A percentile compares a stretch with the other conserved stretches of the same genome.
Conservation (phyloP, 2,888 invertebrate species). For the Ceratothoa steindachneri region DNA sequence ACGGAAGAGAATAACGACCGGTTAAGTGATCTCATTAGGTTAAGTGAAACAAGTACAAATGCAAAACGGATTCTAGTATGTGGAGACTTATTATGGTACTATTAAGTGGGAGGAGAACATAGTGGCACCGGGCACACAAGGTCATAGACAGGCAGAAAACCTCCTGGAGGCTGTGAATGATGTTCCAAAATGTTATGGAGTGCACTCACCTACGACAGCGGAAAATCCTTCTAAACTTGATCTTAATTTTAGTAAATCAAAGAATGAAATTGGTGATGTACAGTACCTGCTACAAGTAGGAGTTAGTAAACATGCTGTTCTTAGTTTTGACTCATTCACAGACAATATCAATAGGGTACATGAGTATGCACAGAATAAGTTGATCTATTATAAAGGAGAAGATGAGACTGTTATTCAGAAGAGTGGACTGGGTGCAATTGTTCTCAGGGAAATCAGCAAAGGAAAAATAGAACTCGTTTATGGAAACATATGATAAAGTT, state of each 20-base stretch:
- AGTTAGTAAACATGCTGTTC: not conserved
- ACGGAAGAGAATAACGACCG: not conserved
- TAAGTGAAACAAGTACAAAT: not conserved
- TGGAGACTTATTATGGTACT: not conserved
- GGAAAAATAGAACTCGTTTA: not conserved
- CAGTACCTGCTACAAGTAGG: not conserved
- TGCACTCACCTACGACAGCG: no score
- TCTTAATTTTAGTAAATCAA: no score
- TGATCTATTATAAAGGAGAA: not conserved
- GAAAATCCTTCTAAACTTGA: no score
- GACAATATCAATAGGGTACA: not conserved
- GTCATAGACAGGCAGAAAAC: not conserved
- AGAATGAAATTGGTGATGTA: not conserved
- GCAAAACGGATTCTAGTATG: not conserved
- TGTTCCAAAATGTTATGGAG: not conserved
- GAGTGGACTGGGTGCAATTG: not conserved
- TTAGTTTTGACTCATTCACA: not conserved
- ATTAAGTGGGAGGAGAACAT: not conserved
- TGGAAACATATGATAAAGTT: not conserved
- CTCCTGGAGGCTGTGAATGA: not conserved
- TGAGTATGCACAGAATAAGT: not conserved
- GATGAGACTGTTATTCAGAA: no score
- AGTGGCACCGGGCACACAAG: not conserved
- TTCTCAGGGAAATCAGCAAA: not conserved
- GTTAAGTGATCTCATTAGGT: not conserved